Evolutionary conservation across 2,888 invertebrate species (phyloP).

Genomic region (Andrena minutula): DNA sequence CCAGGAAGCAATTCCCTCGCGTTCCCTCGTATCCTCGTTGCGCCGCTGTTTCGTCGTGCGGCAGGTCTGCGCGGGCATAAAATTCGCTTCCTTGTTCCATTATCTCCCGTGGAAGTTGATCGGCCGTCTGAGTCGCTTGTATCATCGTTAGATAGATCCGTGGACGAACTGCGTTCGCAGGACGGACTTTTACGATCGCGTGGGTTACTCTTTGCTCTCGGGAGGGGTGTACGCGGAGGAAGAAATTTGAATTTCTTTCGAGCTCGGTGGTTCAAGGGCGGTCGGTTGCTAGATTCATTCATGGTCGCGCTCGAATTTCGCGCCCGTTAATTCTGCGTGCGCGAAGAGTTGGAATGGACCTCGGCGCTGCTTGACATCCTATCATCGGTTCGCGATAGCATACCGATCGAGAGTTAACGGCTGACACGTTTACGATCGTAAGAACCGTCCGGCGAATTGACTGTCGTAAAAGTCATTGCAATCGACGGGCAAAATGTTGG

Average conservation of each 20-base stretch:
- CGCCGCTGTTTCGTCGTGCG: slow-evolving; percentile 7
- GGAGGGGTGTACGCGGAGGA: background rate
- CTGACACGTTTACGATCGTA: slow-evolving; percentile 77
- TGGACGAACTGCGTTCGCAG: background rate
- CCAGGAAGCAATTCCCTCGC: slow-evolving; percentile 12
- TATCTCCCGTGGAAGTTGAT: slow-evolving; percentile 12
- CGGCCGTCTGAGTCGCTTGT: background rate
- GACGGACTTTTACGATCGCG: slow-evolving; percentile 14
- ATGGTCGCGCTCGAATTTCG: background rate
- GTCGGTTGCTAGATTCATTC: background rate
- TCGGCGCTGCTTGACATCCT: slow-evolving; percentile 6
- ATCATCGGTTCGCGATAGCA: slow-evolving; percentile 37
- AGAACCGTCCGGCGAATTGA: slow-evolving; percentile 71
- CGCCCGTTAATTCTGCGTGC: background rate
- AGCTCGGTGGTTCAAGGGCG: background rate
- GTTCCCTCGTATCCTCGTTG: background rate
- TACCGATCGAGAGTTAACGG: slow-evolving; percentile 60
- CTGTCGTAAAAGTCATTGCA: slow-evolving; percentile 82
- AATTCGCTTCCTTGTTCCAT: slow-evolving; percentile 27
- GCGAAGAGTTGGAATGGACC: background rate
- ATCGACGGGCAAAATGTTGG: slow-evolving; percentile 79
- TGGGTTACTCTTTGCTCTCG: background rate
- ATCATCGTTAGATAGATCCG: slow-evolving; percentile 16
- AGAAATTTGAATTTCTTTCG: background rate
- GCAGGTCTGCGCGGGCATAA: slow-evolving; percentile 10